phyloP scores from a whole-genome alignment of 2,888 invertebrate genomes.

The Didymodactylos carnosus region DNA sequence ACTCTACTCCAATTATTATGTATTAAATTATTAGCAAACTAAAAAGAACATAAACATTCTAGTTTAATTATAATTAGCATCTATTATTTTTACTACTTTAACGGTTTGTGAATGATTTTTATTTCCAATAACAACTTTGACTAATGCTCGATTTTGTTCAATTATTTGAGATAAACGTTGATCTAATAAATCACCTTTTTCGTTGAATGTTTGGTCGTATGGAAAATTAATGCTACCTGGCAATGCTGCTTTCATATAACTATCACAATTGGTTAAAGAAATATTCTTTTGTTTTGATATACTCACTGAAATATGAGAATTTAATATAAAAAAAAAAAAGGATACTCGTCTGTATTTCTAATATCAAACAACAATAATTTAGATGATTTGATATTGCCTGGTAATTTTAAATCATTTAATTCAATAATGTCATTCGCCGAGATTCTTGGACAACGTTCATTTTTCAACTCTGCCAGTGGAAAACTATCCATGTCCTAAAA shows the following conservation, averaged over 20 bases:
- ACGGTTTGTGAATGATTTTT: background rate
- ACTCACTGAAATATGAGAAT: background rate
- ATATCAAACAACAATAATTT: slow-evolving; percentile 50
- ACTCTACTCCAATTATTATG: slow-evolving; percentile 56
- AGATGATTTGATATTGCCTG: slow-evolving; percentile 28
- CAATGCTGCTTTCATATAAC: slow-evolving; percentile 37
- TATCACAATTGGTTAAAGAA: slow-evolving; percentile 27
- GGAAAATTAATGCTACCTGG: slow-evolving; percentile 69
- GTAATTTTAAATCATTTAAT: slow-evolving; percentile 41
- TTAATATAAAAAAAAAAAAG: slow-evolving; percentile 28
- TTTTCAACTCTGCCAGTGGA: slow-evolving; percentile 48
- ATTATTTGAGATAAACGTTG: slow-evolving; percentile 38
- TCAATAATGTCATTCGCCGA: slow-evolving; percentile 63
- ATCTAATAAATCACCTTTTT: slow-evolving; percentile 49
- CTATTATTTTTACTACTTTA: slow-evolving; percentile 1
- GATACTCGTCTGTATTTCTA: slow-evolving; percentile 46
- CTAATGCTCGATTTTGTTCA: slow-evolving; percentile 45
- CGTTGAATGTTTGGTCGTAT: slow-evolving; percentile 51
- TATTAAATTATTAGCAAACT: slow-evolving; percentile 70
- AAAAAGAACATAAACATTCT: slow-evolving; percentile 23
- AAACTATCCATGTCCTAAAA: slow-evolving; percentile 50
- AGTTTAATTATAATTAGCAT: background rate
- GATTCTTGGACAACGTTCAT: slow-evolving; percentile 59
- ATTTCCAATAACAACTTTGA: slow-evolving; percentile 54
- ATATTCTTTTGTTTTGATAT: background rate